A percentile compares a stretch with the other conserved stretches of the same genome.
Conservation (phyloP, 2,888 invertebrate species). For the Meloe dianella region DNA sequence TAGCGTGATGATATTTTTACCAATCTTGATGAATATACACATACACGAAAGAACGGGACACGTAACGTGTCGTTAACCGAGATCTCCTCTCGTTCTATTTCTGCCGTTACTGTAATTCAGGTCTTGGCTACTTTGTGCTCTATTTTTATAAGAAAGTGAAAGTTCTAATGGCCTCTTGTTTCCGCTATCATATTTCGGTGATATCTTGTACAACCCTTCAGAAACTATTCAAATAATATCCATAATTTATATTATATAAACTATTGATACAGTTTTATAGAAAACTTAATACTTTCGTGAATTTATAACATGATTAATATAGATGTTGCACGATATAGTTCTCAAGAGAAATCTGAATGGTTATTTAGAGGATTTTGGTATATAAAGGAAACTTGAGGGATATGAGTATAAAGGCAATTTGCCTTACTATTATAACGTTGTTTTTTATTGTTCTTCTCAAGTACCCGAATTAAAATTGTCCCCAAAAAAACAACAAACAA, state of each 20-base stretch:
- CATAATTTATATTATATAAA: neutral
- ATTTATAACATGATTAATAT: neutral
- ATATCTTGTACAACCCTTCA: neutral
- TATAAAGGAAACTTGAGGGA: conserved; percentile 8
- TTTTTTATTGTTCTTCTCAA: conserved; percentile 34
- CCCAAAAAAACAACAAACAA: conserved; percentile 31
- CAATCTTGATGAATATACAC: conserved; percentile 23
- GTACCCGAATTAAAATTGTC: conserved; percentile 36
- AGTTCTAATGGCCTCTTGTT: conserved; percentile 25
- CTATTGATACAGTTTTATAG: neutral
- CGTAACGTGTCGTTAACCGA: conserved; percentile 42
- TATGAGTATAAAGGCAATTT: conserved; percentile 40
- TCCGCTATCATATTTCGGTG: conserved; percentile 8
- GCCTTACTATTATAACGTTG: conserved; percentile 19
- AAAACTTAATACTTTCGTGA: neutral
- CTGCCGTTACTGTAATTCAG: conserved; percentile 26
- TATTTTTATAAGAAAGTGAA: conserved; percentile 30
- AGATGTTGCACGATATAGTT: neutral
- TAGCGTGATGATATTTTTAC: conserved; percentile 24
- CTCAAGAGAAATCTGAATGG: conserved; percentile 2
- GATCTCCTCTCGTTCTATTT: conserved; percentile 26
- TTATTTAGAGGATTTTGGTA: neutral
- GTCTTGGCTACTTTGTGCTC: conserved; percentile 31
- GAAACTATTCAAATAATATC: neutral
- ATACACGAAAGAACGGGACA: conserved; percentile 36